Evolutionary conservation across 2,888 invertebrate genomes (phyloP).

Genomic region (Rhingia campestris): DNA sequence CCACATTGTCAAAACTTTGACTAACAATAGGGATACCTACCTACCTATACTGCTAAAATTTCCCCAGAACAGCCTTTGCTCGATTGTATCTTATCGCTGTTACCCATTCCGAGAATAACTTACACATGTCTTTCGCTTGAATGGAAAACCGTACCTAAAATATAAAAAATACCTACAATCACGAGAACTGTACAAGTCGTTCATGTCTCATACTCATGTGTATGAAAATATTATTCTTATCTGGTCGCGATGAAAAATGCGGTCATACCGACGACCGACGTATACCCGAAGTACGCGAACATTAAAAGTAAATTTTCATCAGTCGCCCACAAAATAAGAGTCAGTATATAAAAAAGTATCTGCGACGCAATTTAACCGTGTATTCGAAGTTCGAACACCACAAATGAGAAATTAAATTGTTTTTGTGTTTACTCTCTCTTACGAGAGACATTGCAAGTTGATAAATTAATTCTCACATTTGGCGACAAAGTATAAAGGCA

Average conservation of each 20-base stretch:
- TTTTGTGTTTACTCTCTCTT: not conserved
- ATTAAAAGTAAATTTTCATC: conserved; percentile 14
- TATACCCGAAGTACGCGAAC: not conserved
- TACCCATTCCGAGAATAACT: conserved; percentile 19
- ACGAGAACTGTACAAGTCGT: not conserved
- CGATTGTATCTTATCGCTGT: conserved; percentile 16
- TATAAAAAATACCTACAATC: not conserved
- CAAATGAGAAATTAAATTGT: conserved; percentile 33
- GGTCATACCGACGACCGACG: conserved; percentile 11
- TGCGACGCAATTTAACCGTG: conserved; percentile 49
- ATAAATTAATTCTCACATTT: conserved; percentile 41
- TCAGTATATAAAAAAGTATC: conserved; percentile 11
- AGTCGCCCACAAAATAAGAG: not conserved
- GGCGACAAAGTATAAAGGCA: conserved; percentile 7
- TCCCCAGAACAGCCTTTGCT: too few relatives aligned
- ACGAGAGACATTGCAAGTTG: conserved; percentile 18
- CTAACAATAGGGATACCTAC: too few relatives aligned
- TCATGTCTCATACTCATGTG: conserved; percentile 6
- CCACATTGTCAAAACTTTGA: too few relatives aligned
- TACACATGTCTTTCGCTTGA: conserved; percentile 12
- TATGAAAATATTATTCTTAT: conserved; percentile 17
- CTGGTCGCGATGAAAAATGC: conserved; percentile 17
- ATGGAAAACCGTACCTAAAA: conserved; percentile 8
- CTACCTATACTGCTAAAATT: too few relatives aligned
- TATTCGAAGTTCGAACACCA: not conserved